Conservation (phyloP, 2,888 invertebrate genomes). For the Oscheius onirici region DNA sequence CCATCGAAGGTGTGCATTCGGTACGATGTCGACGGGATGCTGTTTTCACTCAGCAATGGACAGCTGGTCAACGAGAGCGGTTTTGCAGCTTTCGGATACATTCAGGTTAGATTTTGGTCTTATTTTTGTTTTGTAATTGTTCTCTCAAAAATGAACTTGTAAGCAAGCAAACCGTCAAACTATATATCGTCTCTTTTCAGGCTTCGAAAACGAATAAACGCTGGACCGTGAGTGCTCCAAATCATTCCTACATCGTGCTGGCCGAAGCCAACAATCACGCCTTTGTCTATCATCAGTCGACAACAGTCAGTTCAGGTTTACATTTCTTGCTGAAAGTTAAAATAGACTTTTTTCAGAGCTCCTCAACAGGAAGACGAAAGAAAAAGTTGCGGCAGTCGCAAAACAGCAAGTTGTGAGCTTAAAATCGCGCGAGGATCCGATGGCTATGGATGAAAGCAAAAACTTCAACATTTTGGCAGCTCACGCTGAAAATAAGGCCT, state of each 20-base stretch:
- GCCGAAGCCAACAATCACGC: constrained; percentile 52
- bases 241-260: constrained; percentile 49
- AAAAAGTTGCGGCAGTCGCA: constrained; percentile 35
- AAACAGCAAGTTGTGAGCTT: constrained; percentile 41
- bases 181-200: constrained; percentile 40
- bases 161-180: too few relatives aligned
- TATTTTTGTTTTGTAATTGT: neutral
- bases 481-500: constrained; percentile 19
- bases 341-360: constrained; percentile 36
- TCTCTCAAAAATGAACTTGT: too few relatives aligned
- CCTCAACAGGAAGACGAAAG: constrained; percentile 41
- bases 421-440: neutral
- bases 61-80: neutral
- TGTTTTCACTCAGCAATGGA: neutral
- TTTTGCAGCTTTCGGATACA: constrained; percentile 30
- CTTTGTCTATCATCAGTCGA: constrained; percentile 56
- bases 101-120: constrained; percentile 26
- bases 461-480: constrained; percentile 8
- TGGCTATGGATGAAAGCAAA: neutral
- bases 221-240: constrained; percentile 50
- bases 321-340: too few relatives aligned
- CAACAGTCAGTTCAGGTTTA: constrained; percentile 38
- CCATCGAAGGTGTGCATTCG: constrained; percentile 31
- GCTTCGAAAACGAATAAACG: constrained; percentile 39
- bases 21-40: constrained; percentile 33